Evolutionary conservation across 2,113 vertebrate species (phyloP).

Genomic region (Puma concolor): DNA sequence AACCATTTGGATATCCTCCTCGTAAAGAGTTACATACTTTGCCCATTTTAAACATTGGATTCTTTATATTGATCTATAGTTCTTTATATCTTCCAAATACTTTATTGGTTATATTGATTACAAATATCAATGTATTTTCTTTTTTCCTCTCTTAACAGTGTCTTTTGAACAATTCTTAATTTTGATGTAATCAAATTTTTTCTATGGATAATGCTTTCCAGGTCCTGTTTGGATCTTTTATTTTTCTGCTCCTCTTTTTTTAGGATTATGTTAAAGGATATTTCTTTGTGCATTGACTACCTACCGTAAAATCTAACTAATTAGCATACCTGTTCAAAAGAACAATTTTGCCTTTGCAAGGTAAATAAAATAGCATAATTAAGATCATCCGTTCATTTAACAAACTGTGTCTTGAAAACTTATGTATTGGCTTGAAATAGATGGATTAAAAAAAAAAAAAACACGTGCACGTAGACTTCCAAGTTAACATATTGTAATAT

Average conservation of each 20-base stretch:
- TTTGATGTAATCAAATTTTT: neutral
- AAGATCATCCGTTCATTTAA: neutral
- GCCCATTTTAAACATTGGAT: neutral
- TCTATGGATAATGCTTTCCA: neutral
- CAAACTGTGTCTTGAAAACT: conserved; percentile 16
- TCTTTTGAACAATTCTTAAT: neutral
- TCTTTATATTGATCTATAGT: neutral
- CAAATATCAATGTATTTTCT: neutral
- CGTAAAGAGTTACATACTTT: neutral
- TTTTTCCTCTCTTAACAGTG: neutral
- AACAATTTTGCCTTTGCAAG: conserved; percentile 4
- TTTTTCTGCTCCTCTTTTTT: neutral
- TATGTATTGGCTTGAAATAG: neutral
- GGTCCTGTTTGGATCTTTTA: neutral
- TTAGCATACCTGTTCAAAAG: conserved; percentile 15
- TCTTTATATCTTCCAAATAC: neutral
- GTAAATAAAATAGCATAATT: conserved; percentile 43
- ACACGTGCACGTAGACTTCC: too few relatives aligned
- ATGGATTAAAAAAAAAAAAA: too few relatives aligned
- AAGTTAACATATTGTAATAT: too few relatives aligned
- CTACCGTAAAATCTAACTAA: neutral
- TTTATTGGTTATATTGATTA: neutral
- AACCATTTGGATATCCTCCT: neutral
- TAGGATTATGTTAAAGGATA: neutral
- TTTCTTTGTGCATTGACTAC: neutral